Percentiles rank a stretch among this genome's conserved stretches.
Conservation (phyloP, 2,888 invertebrate genomes). For the Nineta flava region DNA sequence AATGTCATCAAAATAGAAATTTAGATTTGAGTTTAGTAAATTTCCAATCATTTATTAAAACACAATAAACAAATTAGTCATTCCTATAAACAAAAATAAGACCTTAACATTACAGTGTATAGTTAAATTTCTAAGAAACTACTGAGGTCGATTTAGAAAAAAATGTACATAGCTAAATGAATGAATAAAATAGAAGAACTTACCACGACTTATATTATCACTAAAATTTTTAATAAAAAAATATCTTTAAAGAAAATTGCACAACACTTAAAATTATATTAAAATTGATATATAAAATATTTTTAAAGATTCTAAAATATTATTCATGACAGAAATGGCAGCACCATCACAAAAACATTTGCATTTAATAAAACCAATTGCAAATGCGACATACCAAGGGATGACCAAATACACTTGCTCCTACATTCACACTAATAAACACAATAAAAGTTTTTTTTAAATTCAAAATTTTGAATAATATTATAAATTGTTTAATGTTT, state of each 20-base stretch:
- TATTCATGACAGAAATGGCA: slow-evolving; percentile 5
- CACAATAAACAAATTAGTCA: too few relatives aligned
- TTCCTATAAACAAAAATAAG: too few relatives aligned
- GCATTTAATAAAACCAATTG: slow-evolving; percentile 4
- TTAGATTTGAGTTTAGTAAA: too few relatives aligned
- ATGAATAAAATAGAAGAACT: too few relatives aligned
- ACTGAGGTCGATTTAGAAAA: too few relatives aligned
- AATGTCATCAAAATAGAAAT: too few relatives aligned
- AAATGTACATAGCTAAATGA: too few relatives aligned
- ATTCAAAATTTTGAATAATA: neutral
- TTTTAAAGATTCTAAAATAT: slow-evolving; percentile 1
- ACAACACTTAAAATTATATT: slow-evolving; percentile 1
- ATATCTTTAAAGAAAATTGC: neutral
- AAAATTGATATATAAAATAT: neutral
- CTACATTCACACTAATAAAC: neutral
- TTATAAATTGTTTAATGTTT: neutral
- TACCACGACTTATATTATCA: too few relatives aligned
- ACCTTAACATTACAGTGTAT: too few relatives aligned
- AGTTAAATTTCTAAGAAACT: too few relatives aligned
- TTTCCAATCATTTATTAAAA: too few relatives aligned
- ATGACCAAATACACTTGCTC: neutral
- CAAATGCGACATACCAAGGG: slow-evolving; percentile 5
- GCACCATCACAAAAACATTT: slow-evolving; percentile 7
- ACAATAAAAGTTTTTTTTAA: neutral
- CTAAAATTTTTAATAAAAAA: neutral